Conservation (phyloP, 2,888 invertebrate genomes). For the Dimorphilus gyrociliatus region DNA sequence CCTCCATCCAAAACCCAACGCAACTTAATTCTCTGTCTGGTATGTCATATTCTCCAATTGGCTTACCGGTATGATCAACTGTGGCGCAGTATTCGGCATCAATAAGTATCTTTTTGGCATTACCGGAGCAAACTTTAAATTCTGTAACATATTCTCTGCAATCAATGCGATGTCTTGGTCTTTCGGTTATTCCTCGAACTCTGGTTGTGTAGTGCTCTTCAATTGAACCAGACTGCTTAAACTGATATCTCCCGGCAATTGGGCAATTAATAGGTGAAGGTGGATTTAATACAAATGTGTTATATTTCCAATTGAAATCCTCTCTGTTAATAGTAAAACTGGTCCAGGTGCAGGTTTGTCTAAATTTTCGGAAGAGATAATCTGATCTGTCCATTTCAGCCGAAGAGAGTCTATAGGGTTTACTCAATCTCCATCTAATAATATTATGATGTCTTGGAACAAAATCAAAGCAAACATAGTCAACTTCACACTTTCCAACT, state of each 20-base stretch:
- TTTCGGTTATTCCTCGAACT: slow-evolving; percentile 81
- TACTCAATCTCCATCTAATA: slow-evolving; percentile 54
- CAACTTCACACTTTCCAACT: slow-evolving; percentile 90
- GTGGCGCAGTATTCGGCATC: slow-evolving; percentile 90
- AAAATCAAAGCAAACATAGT: slow-evolving; percentile 91
- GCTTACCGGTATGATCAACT: slow-evolving; percentile 84
- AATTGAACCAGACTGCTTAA: slow-evolving; percentile 48
- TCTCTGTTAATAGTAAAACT: slow-evolving; percentile 35
- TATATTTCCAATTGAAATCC: slow-evolving; percentile 35
- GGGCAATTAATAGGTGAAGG: slow-evolving; percentile 85
- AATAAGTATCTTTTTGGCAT: slow-evolving; percentile 69
- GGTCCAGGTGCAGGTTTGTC: slow-evolving; percentile 35
- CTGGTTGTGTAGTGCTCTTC: slow-evolving; percentile 59
- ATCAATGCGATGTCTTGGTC: slow-evolving; percentile 66
- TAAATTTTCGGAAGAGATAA: slow-evolving; percentile 26
- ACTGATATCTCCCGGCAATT: slow-evolving; percentile 87
- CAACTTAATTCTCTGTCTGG: slow-evolving; percentile 93
- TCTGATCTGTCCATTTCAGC: slow-evolving; percentile 17
- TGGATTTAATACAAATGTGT: slow-evolving; percentile 33
- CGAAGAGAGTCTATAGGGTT: slow-evolving; percentile 22
- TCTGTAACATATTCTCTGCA: slow-evolving; percentile 87
- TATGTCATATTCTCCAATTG: slow-evolving; percentile 56
- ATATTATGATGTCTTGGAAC: slow-evolving; percentile 87
- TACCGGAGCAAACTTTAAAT: slow-evolving; percentile 82
- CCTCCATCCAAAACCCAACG: slow-evolving; percentile 94